Evolutionary conservation across 1,140 invertebrate species (phyloP).

Genomic region (Sogatella furcifera): DNA sequence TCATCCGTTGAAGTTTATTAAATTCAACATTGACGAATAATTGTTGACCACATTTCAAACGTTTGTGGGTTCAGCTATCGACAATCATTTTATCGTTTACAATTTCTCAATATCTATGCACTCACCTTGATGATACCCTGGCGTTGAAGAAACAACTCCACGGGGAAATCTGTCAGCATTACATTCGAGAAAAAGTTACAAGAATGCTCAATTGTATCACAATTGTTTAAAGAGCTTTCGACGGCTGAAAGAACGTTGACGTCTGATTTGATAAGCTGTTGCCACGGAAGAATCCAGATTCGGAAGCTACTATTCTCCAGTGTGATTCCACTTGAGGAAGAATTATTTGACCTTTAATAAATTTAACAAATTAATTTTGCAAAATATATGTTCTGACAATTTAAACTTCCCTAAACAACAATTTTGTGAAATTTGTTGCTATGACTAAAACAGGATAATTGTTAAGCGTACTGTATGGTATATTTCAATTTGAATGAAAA

Average conservation of each 20-base stretch:
- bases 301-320: not conserved
- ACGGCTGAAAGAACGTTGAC: constrained; percentile 40
- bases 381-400: no score
- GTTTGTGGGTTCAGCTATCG: no score
- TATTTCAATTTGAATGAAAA: no score
- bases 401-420: no score
- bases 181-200: constrained; percentile 54
- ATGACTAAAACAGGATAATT: no score
- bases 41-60: no score
- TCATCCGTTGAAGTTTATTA: no score
- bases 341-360: not conserved
- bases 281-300: constrained; percentile 40
- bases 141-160: constrained; percentile 55
- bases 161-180: constrained; percentile 53
- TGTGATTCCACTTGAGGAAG: not conserved
- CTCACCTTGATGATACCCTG: constrained; percentile 45
- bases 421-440: no score
- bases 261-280: constrained; percentile 41
- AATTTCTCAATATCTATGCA: no score
- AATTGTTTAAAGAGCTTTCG: constrained; percentile 37
- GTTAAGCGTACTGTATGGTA: no score
- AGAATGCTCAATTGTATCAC: constrained; percentile 35
- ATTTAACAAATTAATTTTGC: not conserved
- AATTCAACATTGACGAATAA: no score
- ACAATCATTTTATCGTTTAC: no score